Base-by-base conservation (phyloP, 1,140 invertebrate species). In the Calephelis nemesis region DNA sequence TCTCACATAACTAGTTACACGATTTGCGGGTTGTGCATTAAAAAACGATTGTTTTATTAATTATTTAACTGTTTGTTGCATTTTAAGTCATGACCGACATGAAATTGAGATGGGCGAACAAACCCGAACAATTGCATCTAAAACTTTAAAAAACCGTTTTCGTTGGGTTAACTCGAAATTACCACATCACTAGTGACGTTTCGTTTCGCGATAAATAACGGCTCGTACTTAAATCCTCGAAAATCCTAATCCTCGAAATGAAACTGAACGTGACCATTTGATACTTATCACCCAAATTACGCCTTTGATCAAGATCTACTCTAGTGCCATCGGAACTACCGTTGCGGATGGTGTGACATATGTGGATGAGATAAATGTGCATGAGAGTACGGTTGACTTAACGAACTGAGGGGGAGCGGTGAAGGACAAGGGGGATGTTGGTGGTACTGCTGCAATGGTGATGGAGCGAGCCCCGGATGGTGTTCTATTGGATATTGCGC, bases 331-430 rank as follows among this genome's bases (percentile, higher is more conserved):
- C 73, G 68, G 73, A 82, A 94, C 94, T 95, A 96, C 93, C 95
- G 95, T 86, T 96, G 95, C 54, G 94, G 93, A 83, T 96, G 95
- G 84, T 92, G 94, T 68, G 94, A 93, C 87, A 95, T 93, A 88
- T 95, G 94, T 68, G 94, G 93, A 68, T 92, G 94, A 74, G 94
- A 93, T 77, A 95, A 92, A 87, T 95, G 94, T 50, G 94, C 93
- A 76, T 93, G 94, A 58, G 93, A 93, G 79, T 93, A 93, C 49
- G 94, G 92, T 81, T 94, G 93, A 62, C 93, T 93, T 78, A 93
- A 87, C 72, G 93, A 92, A 75, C 93, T 90, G 69, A 94, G 88
- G 71, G 93, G 93, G 72, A 93, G 90, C 70, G 93, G 93, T 70
- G 93, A 94, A 68, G 93, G 90, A 82, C 93, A 93, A 63, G 92